Evolutionary conservation across 2,113 vertebrate species (phyloP).

Genomic region (Paramormyrops kingsleyae): DNA sequence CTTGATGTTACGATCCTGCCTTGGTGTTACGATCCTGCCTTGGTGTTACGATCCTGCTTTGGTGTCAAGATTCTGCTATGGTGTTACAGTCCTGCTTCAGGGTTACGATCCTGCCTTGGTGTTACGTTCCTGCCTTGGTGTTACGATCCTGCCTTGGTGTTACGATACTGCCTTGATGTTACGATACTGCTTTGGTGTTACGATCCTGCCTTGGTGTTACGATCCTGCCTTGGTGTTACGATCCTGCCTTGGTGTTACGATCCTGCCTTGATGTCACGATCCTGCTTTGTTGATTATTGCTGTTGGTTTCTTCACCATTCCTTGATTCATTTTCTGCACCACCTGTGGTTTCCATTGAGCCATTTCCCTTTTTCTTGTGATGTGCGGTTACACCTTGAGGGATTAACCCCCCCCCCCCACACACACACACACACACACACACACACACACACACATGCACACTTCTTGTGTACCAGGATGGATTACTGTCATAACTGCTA

Average conservation of each 20-base stretch:
- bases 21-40: neutral
- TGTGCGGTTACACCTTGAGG: neutral
- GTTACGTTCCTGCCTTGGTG: neutral
- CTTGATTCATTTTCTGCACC: neutral
- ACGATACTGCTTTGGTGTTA: neutral
- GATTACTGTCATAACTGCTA: conserved; percentile 11
- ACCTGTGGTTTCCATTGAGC: neutral
- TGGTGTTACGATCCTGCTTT: neutral
- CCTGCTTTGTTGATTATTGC: neutral
- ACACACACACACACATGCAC: neutral
- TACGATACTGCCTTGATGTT: neutral
- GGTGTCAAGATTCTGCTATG: neutral
- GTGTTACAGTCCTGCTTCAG: neutral
- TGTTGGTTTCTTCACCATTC: neutral
- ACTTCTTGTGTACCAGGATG: neutral
- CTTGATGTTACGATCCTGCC: neutral
- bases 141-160: neutral
- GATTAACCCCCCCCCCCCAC: neutral
- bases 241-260: neutral
- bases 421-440: too few relatives aligned
- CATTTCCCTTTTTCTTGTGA: neutral
- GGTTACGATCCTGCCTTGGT: neutral
- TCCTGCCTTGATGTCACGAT: neutral
- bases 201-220: neutral
- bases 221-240: neutral